phyloP scores from a whole-genome alignment of 1,140 invertebrate species.

The Apis laboriosa region DNA sequence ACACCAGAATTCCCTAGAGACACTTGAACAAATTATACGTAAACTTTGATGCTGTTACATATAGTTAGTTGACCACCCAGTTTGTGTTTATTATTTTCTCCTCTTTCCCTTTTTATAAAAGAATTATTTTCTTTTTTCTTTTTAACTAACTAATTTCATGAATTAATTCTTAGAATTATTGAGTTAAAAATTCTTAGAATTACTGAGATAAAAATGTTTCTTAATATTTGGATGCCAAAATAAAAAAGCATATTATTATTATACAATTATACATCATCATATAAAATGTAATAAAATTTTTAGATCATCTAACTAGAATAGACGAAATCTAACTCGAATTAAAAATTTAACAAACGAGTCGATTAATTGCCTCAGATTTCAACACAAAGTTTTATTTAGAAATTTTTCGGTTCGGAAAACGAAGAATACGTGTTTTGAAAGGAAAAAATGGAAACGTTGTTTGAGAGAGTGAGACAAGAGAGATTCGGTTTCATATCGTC shows the following conservation, averaged over 20 bases:
- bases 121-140: neutral
- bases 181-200: neutral
- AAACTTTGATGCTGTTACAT: conserved; percentile 10
- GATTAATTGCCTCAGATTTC: too few relatives aligned
- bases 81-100: neutral
- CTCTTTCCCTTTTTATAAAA: neutral
- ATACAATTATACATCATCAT: too few relatives aligned
- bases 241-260: too few relatives aligned
- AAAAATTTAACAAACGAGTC: too few relatives aligned
- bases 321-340: too few relatives aligned
- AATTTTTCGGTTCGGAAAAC: neutral
- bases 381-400: neutral
- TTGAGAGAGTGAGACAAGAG: too few relatives aligned
- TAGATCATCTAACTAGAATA: too few relatives aligned
- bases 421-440: neutral
- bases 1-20: conserved; percentile 33
- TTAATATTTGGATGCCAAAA: too few relatives aligned
- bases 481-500: neutral
- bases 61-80: neutral
- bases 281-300: too few relatives aligned
- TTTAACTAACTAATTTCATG: neutral
- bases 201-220: too few relatives aligned
- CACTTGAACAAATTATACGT: conserved; percentile 43
- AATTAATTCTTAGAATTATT: neutral
- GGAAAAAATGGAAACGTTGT: neutral